These are phyloP conservation scores for Falco concolor DNA, from an alignment of 2,797 vertebrate species.

Conservation along the genomic window DNA sequence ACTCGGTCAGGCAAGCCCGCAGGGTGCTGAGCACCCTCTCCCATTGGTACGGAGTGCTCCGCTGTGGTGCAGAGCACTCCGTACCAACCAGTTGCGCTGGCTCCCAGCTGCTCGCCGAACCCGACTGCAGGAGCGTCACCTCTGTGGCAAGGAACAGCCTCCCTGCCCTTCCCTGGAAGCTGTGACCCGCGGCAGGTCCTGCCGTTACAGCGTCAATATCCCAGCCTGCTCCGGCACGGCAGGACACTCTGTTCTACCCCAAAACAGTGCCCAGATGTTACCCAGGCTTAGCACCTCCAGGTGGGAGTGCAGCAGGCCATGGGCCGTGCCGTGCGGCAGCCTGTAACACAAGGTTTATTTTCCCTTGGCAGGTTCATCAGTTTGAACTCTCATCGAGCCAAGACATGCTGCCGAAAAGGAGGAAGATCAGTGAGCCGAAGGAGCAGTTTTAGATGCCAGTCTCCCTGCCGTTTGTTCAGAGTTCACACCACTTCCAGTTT, in stretches of 20 bases:
- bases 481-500: neutral
- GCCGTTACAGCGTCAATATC: no score
- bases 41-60: rapidly evolving
- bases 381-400: conserved; percentile 81
- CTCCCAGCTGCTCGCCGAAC: neutral
- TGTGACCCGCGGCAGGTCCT: neutral
- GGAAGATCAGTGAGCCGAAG: conserved; percentile 89
- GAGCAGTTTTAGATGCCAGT: conserved; percentile 65
- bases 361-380: conserved; percentile 73
- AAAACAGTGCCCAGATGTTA: neutral
- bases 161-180: neutral
- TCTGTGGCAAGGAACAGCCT: neutral
- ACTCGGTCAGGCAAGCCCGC: no score
- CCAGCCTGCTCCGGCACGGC: neutral
- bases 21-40: neutral
- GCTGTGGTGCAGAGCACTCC: neutral
- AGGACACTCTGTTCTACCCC: neutral
- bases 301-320: neutral
- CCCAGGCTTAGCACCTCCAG: neutral
- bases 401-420: conserved; percentile 75
- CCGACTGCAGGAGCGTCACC: rapidly evolving
- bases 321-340: rapidly evolving
- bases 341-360: neutral
- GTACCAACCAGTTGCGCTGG: rapidly evolving
- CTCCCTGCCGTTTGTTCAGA: neutral